phyloP scores from a whole-genome alignment of 2,888 invertebrate genomes.

The Disparrhopalites patrizii region DNA sequence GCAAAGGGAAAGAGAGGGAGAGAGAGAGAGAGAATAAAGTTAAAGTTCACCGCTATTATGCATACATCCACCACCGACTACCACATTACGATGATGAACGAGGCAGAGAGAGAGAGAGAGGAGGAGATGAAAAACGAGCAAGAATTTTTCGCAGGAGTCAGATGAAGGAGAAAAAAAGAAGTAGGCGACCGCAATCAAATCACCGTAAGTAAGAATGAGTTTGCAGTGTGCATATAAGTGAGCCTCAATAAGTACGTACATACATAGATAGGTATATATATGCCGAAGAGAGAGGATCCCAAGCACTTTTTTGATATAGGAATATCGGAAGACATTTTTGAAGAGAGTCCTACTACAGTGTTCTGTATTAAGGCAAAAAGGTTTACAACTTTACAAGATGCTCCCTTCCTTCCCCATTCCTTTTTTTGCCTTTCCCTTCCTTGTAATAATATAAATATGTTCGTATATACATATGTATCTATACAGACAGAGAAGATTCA shows the following conservation, averaged over 20 bases:
- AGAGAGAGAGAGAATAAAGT: not conserved
- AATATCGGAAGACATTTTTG: too few species aligned
- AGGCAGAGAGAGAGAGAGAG: not conserved
- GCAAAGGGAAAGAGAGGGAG: not conserved
- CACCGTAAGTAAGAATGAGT: conserved; percentile 8
- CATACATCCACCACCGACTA: not conserved
- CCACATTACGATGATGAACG: not conserved
- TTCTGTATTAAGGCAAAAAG: too few species aligned
- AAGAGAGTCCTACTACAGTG: too few species aligned
- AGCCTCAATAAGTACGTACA: not conserved
- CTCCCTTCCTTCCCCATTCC: too few species aligned
- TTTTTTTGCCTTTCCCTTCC: too few species aligned
- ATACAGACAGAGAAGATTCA: too few species aligned
- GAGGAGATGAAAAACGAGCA: not conserved
- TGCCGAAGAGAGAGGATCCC: not conserved
- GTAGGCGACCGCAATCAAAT: not conserved
- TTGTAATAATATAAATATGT: too few species aligned
- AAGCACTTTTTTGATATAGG: not conserved
- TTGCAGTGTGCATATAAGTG: not conserved
- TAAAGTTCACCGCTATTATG: too few species aligned
- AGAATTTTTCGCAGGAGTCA: not conserved
- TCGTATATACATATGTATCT: too few species aligned
- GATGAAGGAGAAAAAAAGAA: not conserved
- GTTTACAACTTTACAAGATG: too few species aligned
- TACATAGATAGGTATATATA: not conserved